Base-by-base conservation (phyloP, 2,797 vertebrate genomes). In the Clarias pachynema region DNA sequence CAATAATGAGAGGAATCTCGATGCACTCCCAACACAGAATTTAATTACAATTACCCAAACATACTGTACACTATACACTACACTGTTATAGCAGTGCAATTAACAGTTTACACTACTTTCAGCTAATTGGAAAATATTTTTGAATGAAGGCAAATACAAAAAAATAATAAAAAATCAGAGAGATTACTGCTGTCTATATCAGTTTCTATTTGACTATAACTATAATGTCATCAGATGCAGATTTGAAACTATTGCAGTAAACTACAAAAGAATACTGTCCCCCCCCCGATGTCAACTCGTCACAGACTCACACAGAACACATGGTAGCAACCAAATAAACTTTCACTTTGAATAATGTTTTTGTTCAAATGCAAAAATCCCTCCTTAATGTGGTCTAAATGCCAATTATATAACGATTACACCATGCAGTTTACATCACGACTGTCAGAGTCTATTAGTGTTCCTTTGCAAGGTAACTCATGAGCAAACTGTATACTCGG, bases 381-480 rank as follows among this genome's bases (percentile, higher is more conserved):
- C 40, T 84, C 59, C 31, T 80, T 57, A 83, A 86, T 72, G 81
- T 79, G 81, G 63, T 40, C 74, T 83, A 37, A 84, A 84, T n/a
- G 59, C 26, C 14, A 79, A 84, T 68, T 86, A 49, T 79, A 53
- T 53, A 31, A 66, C 68, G 75, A 84, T 84, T 84, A 86, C 80
- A 82, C 63, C 40, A 68, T 77, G 37, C 56, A 78, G 63, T 82
- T 78, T 82, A 82, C 73, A 82, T 86, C 72, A 82, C 70, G 73
- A 69, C 79, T 86, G 79, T 83, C 75, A 72, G 29, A 60, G 40
- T 73, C 81, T 18, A 65, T 86, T 83, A 83, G 65, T 37, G 57
- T 79, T 73, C 24, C 24, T 83, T 40, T 59, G 57, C 68, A 72
- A 34, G 37, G 44, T 74, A 74, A 66, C 44, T 59, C 57, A 56